Evolutionary conservation across 2,113 vertebrate genomes (phyloP), one percentile per base, ranked within the genome.

Genomic region (Dermatemys mawii): DNA sequence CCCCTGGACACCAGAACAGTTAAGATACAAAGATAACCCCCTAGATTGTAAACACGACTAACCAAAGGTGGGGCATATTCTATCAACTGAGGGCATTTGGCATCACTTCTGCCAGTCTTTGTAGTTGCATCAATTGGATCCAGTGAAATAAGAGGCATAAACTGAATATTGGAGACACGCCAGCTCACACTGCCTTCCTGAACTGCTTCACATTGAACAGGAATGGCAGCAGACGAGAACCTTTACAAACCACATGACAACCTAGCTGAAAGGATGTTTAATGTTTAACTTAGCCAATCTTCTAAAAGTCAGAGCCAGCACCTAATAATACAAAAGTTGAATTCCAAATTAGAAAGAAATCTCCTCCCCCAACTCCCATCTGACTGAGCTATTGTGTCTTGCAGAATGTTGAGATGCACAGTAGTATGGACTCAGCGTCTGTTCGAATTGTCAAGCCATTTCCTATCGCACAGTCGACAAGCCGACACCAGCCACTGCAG

Each of bases 341-440:
- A 32, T 35, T 46, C 63, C 0, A 14, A 9, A 0, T 21, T n/a
- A 19, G 81, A 46, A 9, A 49, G 26, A 38, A 1, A 2, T 6
- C 67, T 2, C 7, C 46, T 49, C 32, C 41, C 24, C 21, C 17
- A 1, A 14, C 9, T 10, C 41, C 4, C 0, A 38, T 41, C 22
- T 35, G 84, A 87, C 0, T 0, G 1, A 10, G 5, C 57, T 12
- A 1, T 49, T 11, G 75, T 96, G 29, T 91, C 94, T 97, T 87
- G 70, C 98, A 99, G 99, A 99, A 98, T 2, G 98, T 98, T 32
- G 99, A 99, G 93, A 98, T 99, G 98, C 96, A 99, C 8, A 99
- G 96, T 98, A 99, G 98, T 98, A 96, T 98, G 98, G 99, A 99
- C 76, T 99, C 99, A 0, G 98, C 98, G 0, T 98, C 99, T 0